A percentile compares a stretch with the other conserved stretches of the same genome.
phyloP scores from a whole-genome alignment of 1,140 invertebrate species.

The Drosophila kurseongensis region DNA sequence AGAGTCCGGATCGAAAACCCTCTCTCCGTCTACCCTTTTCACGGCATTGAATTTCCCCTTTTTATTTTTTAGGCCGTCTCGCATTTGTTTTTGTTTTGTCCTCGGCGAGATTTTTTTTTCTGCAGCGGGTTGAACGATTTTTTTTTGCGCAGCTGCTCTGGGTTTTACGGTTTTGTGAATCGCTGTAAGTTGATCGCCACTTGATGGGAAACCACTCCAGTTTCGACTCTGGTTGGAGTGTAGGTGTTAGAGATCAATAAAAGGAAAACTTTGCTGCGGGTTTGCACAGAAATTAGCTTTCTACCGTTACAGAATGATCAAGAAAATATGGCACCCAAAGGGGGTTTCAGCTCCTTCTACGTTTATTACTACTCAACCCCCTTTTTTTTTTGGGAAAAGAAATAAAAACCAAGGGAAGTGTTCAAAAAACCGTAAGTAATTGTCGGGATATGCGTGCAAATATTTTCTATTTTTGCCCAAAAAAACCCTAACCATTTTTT shows the following conservation, averaged over 20 bases:
- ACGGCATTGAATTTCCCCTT: conserved; percentile 79
- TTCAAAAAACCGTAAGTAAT: conserved; percentile 78
- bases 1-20: conserved; percentile 15
- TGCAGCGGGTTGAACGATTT: conserved; percentile 49
- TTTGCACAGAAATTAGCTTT: conserved; percentile 37
- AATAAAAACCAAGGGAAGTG: conserved; percentile 30
- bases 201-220: conserved; percentile 45
- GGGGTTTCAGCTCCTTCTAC: conserved; percentile 1
- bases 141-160: conserved; percentile 61
- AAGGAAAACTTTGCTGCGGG: conserved; percentile 24
- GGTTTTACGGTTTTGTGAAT: conserved; percentile 37
- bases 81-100: conserved; percentile 66
- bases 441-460: conserved; percentile 78
- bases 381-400: background rate
- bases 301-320: conserved; percentile 6
- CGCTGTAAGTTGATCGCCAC: conserved; percentile 61
- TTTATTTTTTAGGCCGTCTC: conserved; percentile 42
- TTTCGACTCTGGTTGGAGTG: conserved; percentile 16
- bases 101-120: conserved; percentile 42
- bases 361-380: background rate
- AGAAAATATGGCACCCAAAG: background rate
- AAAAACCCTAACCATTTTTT: conserved; percentile 58
- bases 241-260: conserved; percentile 55
- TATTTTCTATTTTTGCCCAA: conserved; percentile 77
- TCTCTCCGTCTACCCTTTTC: conserved; percentile 70